A percentile compares a stretch with the other conserved stretches of the same genome.
Evolutionary conservation across 1,140 invertebrate genomes (phyloP).

Genomic region (Aphelenchoides besseyi): DNA sequence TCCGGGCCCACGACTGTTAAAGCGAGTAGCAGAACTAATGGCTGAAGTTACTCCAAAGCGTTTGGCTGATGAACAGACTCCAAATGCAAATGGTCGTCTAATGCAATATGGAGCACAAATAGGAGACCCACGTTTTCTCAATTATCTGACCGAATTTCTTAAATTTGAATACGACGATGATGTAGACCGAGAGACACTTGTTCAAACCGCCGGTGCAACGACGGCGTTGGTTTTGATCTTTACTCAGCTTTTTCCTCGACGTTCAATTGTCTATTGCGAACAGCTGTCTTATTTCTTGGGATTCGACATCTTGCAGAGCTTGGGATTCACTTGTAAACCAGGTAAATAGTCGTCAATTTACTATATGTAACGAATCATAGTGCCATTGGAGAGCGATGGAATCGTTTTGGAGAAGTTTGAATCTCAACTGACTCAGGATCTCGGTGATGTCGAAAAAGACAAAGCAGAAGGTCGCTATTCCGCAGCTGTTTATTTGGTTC

Average conservation of each 20-base stretch:
- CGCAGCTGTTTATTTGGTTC: constrained; percentile 70
- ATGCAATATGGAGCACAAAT: constrained; percentile 33
- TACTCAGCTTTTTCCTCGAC: constrained; percentile 67
- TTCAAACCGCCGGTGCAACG: constrained; percentile 70
- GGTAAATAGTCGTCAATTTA: neutral
- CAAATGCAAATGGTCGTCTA: constrained; percentile 10
- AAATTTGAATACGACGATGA: constrained; percentile 59
- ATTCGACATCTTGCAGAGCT: constrained; percentile 68
- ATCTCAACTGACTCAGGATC: constrained; percentile 39
- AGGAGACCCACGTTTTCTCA: constrained; percentile 34
- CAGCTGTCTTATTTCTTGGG: constrained; percentile 72
- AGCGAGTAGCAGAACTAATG: constrained; percentile 23
- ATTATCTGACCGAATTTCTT: constrained; percentile 56
- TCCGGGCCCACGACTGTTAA: constrained; percentile 21
- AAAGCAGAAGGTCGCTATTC: constrained; percentile 65
- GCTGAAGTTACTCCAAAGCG: constrained; percentile 3
- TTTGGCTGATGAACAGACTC: constrained; percentile 14
- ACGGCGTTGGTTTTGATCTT: constrained; percentile 69
- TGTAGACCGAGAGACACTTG: constrained; percentile 66
- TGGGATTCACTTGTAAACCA: constrained; percentile 63
- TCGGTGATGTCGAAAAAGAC: constrained; percentile 55
- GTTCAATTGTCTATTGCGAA: constrained; percentile 70
- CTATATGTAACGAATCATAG: neutral
- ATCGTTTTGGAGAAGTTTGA: constrained; percentile 63
- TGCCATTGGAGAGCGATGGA: neutral